These are phyloP conservation scores for Isoperla grammatica DNA, from an alignment of 2,888 invertebrate genomes.

Conservation along the genomic window DNA sequence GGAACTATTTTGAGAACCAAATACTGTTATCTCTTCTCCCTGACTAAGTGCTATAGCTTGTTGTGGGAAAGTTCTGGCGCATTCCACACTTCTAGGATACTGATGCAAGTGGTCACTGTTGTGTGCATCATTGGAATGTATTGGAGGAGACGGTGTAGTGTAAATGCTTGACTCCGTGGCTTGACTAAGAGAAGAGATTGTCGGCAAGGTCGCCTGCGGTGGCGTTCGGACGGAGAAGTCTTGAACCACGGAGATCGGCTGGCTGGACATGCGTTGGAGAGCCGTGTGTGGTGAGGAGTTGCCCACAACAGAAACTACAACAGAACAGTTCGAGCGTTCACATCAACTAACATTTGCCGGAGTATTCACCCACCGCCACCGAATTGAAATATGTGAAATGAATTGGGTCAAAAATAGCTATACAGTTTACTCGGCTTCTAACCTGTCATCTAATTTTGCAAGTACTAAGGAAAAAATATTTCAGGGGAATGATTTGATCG, in stretches of 20 bases:
- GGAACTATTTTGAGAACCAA: slow-evolving; percentile 21
- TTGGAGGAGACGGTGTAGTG: slow-evolving; percentile 45
- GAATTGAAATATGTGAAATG: too few relatives aligned
- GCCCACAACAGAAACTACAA: slow-evolving; percentile 1
- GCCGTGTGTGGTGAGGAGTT: slow-evolving; percentile 20
- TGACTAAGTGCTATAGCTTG: not conserved
- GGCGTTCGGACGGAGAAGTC: slow-evolving; percentile 39
- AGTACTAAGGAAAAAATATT: too few relatives aligned
- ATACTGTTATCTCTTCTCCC: slow-evolving; percentile 7
- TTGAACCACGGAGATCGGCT: not conserved
- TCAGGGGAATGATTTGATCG: too few relatives aligned
- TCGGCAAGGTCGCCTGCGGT: slow-evolving; percentile 38
- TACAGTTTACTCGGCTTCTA: too few relatives aligned
- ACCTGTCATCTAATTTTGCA: too few relatives aligned
- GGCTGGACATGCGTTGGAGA: slow-evolving; percentile 7
- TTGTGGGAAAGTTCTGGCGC: not conserved
- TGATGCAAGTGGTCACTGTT: slow-evolving; percentile 15
- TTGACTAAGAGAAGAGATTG: slow-evolving; percentile 23
- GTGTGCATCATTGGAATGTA: slow-evolving; percentile 34
- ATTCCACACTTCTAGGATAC: slow-evolving; percentile 16
- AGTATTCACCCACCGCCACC: too few relatives aligned
- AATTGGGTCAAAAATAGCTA: too few relatives aligned
- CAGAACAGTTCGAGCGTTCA: too few relatives aligned
- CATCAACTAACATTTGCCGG: too few relatives aligned
- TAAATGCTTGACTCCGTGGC: slow-evolving; percentile 43